Base-by-base conservation (phyloP, 2,797 vertebrate species). In the Crocidura indochinensis region DNA sequence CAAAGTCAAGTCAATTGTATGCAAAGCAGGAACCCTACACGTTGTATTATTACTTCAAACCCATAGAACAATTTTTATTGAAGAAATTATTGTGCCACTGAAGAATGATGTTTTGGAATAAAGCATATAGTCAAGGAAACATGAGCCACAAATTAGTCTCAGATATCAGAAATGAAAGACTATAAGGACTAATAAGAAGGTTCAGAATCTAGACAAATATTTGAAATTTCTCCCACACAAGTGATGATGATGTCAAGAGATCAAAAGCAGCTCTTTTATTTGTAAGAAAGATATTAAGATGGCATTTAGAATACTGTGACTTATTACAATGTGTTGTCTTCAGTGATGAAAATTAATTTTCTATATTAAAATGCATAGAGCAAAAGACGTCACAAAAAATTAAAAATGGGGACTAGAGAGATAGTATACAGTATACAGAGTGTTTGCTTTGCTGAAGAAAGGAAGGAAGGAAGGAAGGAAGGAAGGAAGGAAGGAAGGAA, bases 341-440 rank as follows among this genome's bases (percentile, higher is more conserved):
- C 38, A n/a, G 0, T n/a, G 12, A 73, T 76, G 8, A 81, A 90
- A 90, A 79, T 38, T 77, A 82, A 87, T 10, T 87, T 82, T 80
- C 77, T 87, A 4, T 79, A 64, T 53, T 82, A 20, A 75, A 95
- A 67, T 47, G 62, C 80, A 20, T 19, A 64, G 26, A 74, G 38
- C 26, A 75, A 67, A 44, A 69, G 53, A 38, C 53, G 56, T 86
- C 31, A 67, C 26, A 64, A 69, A 89, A 95, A 92, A 49, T 82
- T 95, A 93, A 71, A 71, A 20, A 31, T 10, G 31, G 17, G 56
- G 17, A 15, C 15, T 60, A 8, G 56, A 20, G 17, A 60, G 56
- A 60, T 60, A 60, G 8, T 60, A 20, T 60, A 20, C 19, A 20
- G 56, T 17, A 53, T 17, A 20, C 20, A 60, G 56, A 60, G 8